Conservation (phyloP, 2,797 vertebrate species). For the Anguilla pacifica region DNA sequence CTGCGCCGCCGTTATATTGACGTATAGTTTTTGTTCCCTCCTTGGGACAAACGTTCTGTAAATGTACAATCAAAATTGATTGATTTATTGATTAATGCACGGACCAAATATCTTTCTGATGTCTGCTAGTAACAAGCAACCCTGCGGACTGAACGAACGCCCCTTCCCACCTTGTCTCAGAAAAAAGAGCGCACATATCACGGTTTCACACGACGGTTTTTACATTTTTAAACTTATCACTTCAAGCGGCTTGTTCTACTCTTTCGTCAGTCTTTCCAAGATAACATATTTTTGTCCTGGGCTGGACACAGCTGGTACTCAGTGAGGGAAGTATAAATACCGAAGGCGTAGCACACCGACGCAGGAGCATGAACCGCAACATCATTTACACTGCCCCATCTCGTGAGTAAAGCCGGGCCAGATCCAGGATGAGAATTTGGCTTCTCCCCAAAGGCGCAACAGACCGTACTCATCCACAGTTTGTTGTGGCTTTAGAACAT, state of each 20-base stretch:
- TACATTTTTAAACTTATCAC: too few species aligned
- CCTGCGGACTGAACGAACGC: neutral
- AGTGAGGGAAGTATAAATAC: neutral
- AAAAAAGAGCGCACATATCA: too few species aligned
- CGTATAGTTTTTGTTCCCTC: neutral
- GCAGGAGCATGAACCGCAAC: neutral
- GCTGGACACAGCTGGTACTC: neutral
- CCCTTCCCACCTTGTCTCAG: neutral
- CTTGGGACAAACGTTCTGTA: neutral
- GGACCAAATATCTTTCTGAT: neutral
- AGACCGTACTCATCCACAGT: too few species aligned
- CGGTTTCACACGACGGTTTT: too few species aligned
- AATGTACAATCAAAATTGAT: neutral
- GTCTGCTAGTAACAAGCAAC: neutral
- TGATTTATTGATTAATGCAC: neutral
- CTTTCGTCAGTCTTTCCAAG: neutral
- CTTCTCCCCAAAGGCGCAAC: too few species aligned
- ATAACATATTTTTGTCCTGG: neutral
- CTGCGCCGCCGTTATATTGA: neutral
- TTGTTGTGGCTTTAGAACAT: too few species aligned
- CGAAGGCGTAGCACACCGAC: neutral
- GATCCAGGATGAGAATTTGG: neutral
- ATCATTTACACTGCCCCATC: neutral
- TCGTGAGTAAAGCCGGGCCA: neutral
- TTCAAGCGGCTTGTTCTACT: too few species aligned